phyloP scores from a whole-genome alignment of 2,113 vertebrate genomes.

The Limnothrissa miodon region DNA sequence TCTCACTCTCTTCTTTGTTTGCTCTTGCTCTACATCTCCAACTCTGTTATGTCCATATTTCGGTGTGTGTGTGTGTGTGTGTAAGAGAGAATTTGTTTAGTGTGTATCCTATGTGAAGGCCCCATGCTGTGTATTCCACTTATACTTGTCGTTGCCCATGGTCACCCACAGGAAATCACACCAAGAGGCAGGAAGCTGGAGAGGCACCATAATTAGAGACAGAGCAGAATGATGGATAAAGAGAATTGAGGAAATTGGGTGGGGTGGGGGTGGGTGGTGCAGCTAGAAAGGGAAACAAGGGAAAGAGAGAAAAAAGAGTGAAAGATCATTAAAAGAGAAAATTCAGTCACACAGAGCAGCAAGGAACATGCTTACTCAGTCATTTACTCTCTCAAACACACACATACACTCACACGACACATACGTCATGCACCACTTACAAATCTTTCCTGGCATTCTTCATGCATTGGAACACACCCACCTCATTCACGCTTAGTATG shows the following conservation, averaged over 20 bases:
- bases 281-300: not conserved
- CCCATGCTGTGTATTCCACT: not conserved
- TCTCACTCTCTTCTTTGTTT: too few species aligned
- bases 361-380: not conserved
- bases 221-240: not conserved
- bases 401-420: too few species aligned
- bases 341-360: not conserved
- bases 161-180: slow-evolving; percentile 22
- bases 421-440: too few species aligned
- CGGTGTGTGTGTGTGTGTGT: not conserved
- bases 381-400: too few species aligned
- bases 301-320: not conserved
- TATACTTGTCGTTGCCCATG: slow-evolving; percentile 1
- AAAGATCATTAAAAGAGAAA: not conserved
- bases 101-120: not conserved
- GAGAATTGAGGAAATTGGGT: not conserved
- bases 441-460: not conserved
- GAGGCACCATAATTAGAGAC: slow-evolving; percentile 12
- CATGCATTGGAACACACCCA: not conserved
- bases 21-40: too few species aligned
- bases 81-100: not conserved
- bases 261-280: too few species aligned
- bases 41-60: too few species aligned
- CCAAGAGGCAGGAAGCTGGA: slow-evolving; percentile 29
- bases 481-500: not conserved